phyloP scores from a whole-genome alignment of 2,113 vertebrate species.

The Tursiops truncatus region DNA sequence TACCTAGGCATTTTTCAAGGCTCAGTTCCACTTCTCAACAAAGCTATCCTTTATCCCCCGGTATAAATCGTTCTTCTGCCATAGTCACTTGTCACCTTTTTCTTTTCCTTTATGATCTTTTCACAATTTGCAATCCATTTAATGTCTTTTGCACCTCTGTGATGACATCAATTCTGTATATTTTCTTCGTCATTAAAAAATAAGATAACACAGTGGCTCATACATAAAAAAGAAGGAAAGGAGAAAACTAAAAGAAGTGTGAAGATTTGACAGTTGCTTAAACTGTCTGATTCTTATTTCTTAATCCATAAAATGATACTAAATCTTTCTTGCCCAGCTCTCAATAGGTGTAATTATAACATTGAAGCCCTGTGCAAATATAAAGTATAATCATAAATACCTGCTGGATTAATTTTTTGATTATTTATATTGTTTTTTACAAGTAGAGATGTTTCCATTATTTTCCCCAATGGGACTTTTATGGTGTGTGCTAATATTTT shows the following conservation, averaged over 20 bases:
- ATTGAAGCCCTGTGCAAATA: neutral
- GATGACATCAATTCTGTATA: neutral
- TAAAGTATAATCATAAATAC: neutral
- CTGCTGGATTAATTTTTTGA: neutral
- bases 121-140: neutral
- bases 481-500: neutral
- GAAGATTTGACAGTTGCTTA: neutral
- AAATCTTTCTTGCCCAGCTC: neutral
- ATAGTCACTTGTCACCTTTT: neutral
- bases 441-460: neutral
- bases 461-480: neutral
- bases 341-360: neutral
- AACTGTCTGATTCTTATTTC: neutral
- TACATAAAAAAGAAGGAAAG: neutral
- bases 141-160: neutral
- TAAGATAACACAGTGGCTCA: neutral
- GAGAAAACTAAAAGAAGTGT: neutral
- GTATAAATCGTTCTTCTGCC: neutral
- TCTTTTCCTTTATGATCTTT: neutral
- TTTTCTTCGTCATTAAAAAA: neutral
- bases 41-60: neutral
- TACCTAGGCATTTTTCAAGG: neutral
- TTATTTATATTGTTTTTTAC: neutral
- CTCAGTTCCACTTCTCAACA: neutral
- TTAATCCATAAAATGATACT: neutral